Conservation (phyloP, 53 echinoderm and acorn worm genomes). For the Actinopyga echinites region DNA sequence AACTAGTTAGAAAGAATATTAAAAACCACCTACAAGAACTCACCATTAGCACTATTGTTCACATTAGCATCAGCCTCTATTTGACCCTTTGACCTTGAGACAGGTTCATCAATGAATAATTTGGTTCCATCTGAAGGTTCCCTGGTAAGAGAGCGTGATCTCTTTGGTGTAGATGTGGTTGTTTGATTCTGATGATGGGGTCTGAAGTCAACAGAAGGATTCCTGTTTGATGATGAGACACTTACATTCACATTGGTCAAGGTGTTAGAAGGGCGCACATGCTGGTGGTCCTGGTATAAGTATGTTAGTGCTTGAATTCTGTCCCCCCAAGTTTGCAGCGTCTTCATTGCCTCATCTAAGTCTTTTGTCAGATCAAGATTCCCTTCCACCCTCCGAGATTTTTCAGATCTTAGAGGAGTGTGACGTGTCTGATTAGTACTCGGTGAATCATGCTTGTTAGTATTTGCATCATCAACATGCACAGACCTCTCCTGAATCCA, state of each 20-base stretch:
- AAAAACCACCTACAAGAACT: not conserved
- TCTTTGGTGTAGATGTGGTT: not conserved
- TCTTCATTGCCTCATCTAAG: constrained; percentile 36
- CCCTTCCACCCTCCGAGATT: not conserved
- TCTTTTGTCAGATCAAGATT: constrained; percentile 13
- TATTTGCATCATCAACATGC: constrained; percentile 6
- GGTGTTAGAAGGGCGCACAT: no score
- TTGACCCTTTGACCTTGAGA: constrained; percentile 8
- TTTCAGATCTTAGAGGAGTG: constrained; percentile 18
- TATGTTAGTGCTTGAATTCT: constrained; percentile 16
- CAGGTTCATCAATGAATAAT: constrained; percentile 21
- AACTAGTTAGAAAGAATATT: no score
- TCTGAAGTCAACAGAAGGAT: constrained; percentile 37
- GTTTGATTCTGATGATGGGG: constrained; percentile 14
- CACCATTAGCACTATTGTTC: constrained; percentile 35
- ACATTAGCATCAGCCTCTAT: constrained; percentile 7
- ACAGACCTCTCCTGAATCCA: constrained; percentile 20
- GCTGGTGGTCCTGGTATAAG: not conserved
- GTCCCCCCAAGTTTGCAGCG: constrained; percentile 32
- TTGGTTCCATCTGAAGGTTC: not conserved
- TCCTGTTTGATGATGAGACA: not conserved
- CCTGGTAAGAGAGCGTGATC: not conserved
- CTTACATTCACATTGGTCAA: not conserved
- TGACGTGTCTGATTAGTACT: not conserved
- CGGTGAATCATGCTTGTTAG: constrained; percentile 38